Evolutionary conservation across 2,888 invertebrate species (phyloP), one percentile per base, ranked within the genome.

Genomic region (Penaeus monodon): DNA sequence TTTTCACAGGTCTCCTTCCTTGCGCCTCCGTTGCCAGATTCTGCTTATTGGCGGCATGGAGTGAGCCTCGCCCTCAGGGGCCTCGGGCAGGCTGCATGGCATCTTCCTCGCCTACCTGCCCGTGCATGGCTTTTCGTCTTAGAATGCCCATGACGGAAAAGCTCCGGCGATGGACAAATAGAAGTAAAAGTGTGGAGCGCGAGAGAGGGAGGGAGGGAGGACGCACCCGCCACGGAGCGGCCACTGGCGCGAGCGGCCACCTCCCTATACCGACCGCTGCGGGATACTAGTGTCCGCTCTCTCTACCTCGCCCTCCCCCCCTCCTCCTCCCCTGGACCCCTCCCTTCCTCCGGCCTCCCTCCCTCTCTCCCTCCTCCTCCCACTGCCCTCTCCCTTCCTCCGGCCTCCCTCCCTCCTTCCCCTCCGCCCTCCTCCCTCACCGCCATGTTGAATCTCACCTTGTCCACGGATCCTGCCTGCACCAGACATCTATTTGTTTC

Each of bases 241-340:
- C 85, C 85, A 85, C 85, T 70, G 73, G 79, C 68, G 57, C 27
- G 73, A 85, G 79, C 73, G 85, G 73, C 85, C 85, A 85, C 85
- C 85, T 85, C 73, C 7, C 64, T 85, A 85, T 85, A 85, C 66
- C 73, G 81, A 73, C 81, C 81, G 81, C 81, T 82, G 85, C 73
- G 79, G 84, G 85, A 80, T 80, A 80, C 79, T 85, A 85, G 85
- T 85, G 79, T 85, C 85, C 85, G 70, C 85, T 85, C 85, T 85
- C 85, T 85, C 63, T 57, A 57, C 29, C 70, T 29, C 70, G n/a
- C 70, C 70, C 70, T 70, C 70, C 70, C 70, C 17, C 70, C 70
- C 65, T 38, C 65, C 64, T 70, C 64, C 63, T 33, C 29, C 66
- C 84, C 17, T 70, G 63, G 27, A 65, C 73, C 73, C 73, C 29